Conservation (phyloP, 2,888 invertebrate species). For the Melanostoma mellinum region DNA sequence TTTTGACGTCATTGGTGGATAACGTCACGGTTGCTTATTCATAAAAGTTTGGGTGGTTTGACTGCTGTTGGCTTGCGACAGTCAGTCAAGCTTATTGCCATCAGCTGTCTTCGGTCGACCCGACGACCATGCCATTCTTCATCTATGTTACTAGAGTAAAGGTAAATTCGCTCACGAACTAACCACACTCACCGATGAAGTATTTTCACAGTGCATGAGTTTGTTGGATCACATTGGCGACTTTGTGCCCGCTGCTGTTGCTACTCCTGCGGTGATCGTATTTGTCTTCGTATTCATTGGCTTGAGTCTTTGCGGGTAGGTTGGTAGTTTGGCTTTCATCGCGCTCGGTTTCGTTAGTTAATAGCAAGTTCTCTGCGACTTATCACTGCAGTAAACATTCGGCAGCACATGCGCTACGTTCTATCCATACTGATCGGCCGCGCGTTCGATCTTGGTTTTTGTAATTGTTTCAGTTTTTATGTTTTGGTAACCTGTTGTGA, state of each 20-base stretch:
- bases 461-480: neutral
- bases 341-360: slow-evolving; percentile 68
- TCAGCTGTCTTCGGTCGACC: slow-evolving; percentile 59
- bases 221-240: slow-evolving; percentile 53
- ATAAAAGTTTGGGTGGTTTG: slow-evolving; percentile 49
- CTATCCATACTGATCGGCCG: slow-evolving; percentile 69
- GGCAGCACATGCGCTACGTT: slow-evolving; percentile 76
- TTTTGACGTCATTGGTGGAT: slow-evolving; percentile 19
- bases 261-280: slow-evolving; percentile 40
- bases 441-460: slow-evolving; percentile 42
- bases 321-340: slow-evolving; percentile 49
- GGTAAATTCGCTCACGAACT: slow-evolving; percentile 48
- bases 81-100: slow-evolving; percentile 42
- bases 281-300: slow-evolving; percentile 11
- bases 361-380: slow-evolving; percentile 76
- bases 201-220: slow-evolving; percentile 50
- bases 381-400: slow-evolving; percentile 76
- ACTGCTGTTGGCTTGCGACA: slow-evolving; percentile 45
- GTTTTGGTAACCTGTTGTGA: slow-evolving; percentile 45
- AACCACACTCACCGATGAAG: slow-evolving; percentile 53
- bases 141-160: slow-evolving; percentile 63
- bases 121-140: slow-evolving; percentile 52
- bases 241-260: slow-evolving; percentile 26
- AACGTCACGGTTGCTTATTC: slow-evolving; percentile 50
- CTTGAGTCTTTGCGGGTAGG: slow-evolving; percentile 47